Base-by-base conservation (phyloP, 2,888 invertebrate species). In the Epistrophella euchroma region DNA sequence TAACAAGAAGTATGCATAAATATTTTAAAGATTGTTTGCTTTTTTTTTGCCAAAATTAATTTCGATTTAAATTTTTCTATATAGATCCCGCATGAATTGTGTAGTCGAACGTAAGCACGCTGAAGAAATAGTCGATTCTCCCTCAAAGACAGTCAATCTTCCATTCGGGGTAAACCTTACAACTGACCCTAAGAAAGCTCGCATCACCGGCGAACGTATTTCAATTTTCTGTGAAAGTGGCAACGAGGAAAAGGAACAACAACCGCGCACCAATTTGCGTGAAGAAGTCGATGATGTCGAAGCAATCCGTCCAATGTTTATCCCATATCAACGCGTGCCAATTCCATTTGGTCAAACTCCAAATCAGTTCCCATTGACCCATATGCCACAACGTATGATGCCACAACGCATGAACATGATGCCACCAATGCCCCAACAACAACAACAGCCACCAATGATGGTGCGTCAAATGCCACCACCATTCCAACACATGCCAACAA, bases 211-310 rank as follows among this genome's bases (percentile, higher is more conserved):
- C 11, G 97, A 97, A 92, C 95, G 97, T 79, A 96, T 98, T 93
- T 96, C 96, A 40, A 97, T 98, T 91, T 95, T 97, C 91, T 98
- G 97, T 91, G 97, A 97, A 91, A 97, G 96, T 89, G 97, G 97
- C 76, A 90, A 91, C 45, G 92, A 91, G 73, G 80, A 80, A 15
- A 78, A 75, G 32, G 89, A 89, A 22, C 88, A 88, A 45, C 81
- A 87, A 19, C 66, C 88, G 2, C 88, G 88, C 64, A 52, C 87
- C 22, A 82, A 83, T 22, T 82, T 88, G 71, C 90, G 91, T 17
- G 91, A 91, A 28, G 90, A 90, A 3, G 90, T 91, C 45, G 92
- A 91, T 60, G 92, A 92, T 76, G 88, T 88, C 19, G 92, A 92
- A 89, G 90, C 91, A n/a, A 90, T 93, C 88, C 91, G 91, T 15